These are phyloP conservation scores for Oppia nitens DNA, from an alignment of 1,140 invertebrate genomes.

Conservation along the genomic window DNA sequence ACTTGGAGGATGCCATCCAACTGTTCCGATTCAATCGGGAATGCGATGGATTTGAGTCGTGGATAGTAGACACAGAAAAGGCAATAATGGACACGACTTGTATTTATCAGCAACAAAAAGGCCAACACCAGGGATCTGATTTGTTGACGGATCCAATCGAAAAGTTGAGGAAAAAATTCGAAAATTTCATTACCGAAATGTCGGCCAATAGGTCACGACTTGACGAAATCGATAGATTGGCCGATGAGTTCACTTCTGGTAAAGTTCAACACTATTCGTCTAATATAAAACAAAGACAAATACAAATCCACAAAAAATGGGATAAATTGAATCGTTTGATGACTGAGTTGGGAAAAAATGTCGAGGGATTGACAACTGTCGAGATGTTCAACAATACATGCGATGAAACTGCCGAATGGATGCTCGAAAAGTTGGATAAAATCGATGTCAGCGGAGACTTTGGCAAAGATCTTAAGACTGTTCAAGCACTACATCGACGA, in stretches of 20 bases:
- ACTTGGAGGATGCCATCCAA: constrained; percentile 78
- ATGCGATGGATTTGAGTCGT: constrained; percentile 92
- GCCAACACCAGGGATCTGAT: background rate
- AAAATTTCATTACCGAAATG: constrained; percentile 88
- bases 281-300: constrained; percentile 53
- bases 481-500: constrained; percentile 67
- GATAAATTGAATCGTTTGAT: constrained; percentile 72
- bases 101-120: constrained; percentile 8
- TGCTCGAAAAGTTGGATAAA: constrained; percentile 67
- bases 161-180: constrained; percentile 81
- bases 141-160: constrained; percentile 64
- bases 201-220: constrained; percentile 77
- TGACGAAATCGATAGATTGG: constrained; percentile 69
- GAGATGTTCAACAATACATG: constrained; percentile 84
- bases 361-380: constrained; percentile 81
- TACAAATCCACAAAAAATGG: constrained; percentile 64
- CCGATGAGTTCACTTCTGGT: constrained; percentile 63
- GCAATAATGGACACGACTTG: constrained; percentile 11
- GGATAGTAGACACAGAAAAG: constrained; percentile 74
- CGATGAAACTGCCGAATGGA: constrained; percentile 82
- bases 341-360: constrained; percentile 68
- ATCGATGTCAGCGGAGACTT: constrained; percentile 48
- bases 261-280: background rate
- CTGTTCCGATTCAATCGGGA: constrained; percentile 90
- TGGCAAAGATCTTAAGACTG: constrained; percentile 69